Evolutionary conservation across 1,140 invertebrate species (phyloP), one percentile per base, ranked within the genome.

Genomic region (Nephotettix cincticeps): DNA sequence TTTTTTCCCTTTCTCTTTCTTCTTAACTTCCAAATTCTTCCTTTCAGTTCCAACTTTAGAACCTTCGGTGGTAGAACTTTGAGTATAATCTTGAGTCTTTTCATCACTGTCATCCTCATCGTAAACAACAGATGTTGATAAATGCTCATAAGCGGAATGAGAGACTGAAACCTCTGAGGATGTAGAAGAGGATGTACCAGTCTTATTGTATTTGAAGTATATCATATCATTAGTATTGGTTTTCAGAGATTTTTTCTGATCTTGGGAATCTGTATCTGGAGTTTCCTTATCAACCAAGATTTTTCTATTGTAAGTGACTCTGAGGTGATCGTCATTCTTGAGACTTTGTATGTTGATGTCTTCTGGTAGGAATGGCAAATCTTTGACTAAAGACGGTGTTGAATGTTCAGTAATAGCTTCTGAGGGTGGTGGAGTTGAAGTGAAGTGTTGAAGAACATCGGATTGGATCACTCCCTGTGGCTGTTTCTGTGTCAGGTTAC

Each of bases 1-100:
- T 28, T 61, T 61, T 29, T 61, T 61, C 9, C 27, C 27, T 61
- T 61, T 61, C 23, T 61, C 56, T n/a, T 61, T 61, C 56, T 61
- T 61, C 25, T 61, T 61, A 27, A 23, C 6, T 28, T 61, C 56
- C 13, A 61, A 61, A 23, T 27, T 61, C 23, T 61, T 61, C 56
- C 27, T 2, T 29, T 61, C 56, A 3, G 27, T 11, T 2, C 28
- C 56, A 27, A 28, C 25, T 29, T 61, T 61, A n/a, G 21, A 28
- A 4, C 4, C 14, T 27, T 28, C 25, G 2, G 13, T 6, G 21
- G 27, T 61, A 2, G 56, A 61, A n/a, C 56, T 61, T 6, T 9
- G 4, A 11, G 13, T 27, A 11, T 11, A 21, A 14, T 54, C 13
- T 11, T 11, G 1, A 1, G 13, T 29, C 6, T 61, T 25, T 6